Percentiles rank a stretch among this genome's conserved stretches.
Evolutionary conservation across 1,140 invertebrate species (phyloP).

Genomic region (Drosophila repleta): DNA sequence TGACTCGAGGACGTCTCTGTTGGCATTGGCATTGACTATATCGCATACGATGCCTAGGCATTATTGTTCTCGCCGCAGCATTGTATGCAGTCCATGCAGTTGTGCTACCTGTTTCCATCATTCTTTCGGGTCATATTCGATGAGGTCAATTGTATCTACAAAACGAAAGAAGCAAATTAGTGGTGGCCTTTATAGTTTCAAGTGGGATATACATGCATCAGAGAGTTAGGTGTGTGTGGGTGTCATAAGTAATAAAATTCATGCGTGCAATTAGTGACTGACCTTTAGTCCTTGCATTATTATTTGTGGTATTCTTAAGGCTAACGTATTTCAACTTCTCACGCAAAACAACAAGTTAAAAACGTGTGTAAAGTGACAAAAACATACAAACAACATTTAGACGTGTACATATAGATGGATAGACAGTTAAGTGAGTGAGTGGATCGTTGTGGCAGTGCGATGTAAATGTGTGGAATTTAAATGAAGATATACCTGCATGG

Average conservation of each 20-base stretch:
- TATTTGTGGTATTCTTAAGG: conserved; percentile 73
- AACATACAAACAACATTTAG: conserved; percentile 59
- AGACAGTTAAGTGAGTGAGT: conserved; percentile 49
- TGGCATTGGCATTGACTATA: conserved; percentile 41
- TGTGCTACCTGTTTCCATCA: conserved; percentile 83
- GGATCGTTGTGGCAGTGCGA: neutral
- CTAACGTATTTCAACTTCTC: conserved; percentile 70
- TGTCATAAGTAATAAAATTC: conserved; percentile 28
- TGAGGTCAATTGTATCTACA: conserved; percentile 79
- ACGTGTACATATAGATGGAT: conserved; percentile 42
- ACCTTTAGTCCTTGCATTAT: conserved; percentile 78
- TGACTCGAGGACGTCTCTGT: conserved; percentile 43
- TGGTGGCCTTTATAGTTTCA: too few relatives aligned
- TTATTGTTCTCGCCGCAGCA: conserved; percentile 84
- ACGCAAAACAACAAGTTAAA: conserved; percentile 62
- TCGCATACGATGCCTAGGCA: conserved; percentile 66
- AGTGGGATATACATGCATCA: neutral
- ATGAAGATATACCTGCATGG: conserved; percentile 85
- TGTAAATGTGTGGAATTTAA: neutral
- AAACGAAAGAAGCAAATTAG: conserved; percentile 16
- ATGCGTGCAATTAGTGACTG: conserved; percentile 68
- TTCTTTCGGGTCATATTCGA: conserved; percentile 78
- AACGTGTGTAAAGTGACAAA: conserved; percentile 47
- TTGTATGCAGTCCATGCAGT: conserved; percentile 84
- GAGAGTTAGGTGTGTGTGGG: conserved; percentile 2